These are phyloP conservation scores for Macrostomum cliftonense DNA, from an alignment of 2,888 invertebrate genomes.

Conservation along the genomic window DNA sequence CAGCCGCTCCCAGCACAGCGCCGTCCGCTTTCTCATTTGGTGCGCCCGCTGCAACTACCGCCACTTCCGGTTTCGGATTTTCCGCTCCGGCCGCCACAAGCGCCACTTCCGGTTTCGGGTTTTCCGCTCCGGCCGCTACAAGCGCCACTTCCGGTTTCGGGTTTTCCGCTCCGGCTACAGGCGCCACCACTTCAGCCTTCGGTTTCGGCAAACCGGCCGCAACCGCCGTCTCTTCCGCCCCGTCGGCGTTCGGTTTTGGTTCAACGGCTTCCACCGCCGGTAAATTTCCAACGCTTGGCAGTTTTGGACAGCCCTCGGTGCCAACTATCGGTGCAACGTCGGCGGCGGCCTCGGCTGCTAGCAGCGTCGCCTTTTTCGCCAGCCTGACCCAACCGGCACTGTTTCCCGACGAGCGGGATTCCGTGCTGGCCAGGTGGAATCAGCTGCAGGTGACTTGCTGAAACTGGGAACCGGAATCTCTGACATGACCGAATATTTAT, in stretches of 20 bases:
- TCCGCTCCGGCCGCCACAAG: slow-evolving; percentile 1
- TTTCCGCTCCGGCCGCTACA: slow-evolving; percentile 3
- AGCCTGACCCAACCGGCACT: slow-evolving; percentile 42
- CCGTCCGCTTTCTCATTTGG: too few relatives aligned
- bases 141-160: slow-evolving; percentile 5
- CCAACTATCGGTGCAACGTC: slow-evolving; percentile 16
- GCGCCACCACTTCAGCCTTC: neutral
- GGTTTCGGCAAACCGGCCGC: slow-evolving; percentile 4
- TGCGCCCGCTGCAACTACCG: slow-evolving; percentile 6
- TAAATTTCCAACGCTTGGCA: neutral
- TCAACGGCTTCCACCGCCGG: slow-evolving; percentile 7
- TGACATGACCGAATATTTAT: too few relatives aligned
- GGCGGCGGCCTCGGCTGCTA: neutral
- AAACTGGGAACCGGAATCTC: too few relatives aligned
- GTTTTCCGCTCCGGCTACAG: neutral
- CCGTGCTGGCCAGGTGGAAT: slow-evolving; percentile 79
- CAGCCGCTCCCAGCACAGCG: too few relatives aligned
- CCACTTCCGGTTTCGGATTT: neutral
- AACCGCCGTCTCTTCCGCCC: neutral
- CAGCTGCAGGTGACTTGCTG: slow-evolving; percentile 58
- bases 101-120: slow-evolving; percentile 5
- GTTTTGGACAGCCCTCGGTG: neutral
- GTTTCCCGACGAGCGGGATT: slow-evolving; percentile 84
- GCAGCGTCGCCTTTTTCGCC: slow-evolving; percentile 19
- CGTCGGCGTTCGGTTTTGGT: slow-evolving; percentile 11